Evolutionary conservation across 2,797 vertebrate genomes (phyloP).

Genomic region (Tragelaphus eurycerus): DNA sequence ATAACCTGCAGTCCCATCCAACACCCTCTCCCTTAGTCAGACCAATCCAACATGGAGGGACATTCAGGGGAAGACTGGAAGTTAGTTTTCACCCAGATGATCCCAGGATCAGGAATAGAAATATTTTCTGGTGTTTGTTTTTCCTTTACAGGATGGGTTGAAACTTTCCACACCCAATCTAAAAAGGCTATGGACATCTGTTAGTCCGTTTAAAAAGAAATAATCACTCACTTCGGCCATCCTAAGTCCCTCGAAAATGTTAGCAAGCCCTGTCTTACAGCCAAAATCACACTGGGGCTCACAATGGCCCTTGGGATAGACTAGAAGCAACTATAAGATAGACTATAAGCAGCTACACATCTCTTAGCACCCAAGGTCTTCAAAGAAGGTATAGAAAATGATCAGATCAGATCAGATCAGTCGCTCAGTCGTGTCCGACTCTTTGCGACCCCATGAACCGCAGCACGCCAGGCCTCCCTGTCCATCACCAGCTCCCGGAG

Average conservation of each 20-base stretch:
- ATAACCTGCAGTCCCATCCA: background rate
- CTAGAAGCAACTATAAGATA: background rate
- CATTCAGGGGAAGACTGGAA: background rate
- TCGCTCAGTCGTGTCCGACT: too few relatives aligned
- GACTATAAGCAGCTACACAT: background rate
- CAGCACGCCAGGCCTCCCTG: too few relatives aligned
- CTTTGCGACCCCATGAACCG: too few relatives aligned
- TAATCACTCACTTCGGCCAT: background rate
- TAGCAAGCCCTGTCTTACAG: background rate
- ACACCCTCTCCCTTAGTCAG: background rate
- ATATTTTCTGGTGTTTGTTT: background rate
- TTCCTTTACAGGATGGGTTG: background rate
- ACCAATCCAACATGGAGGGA: background rate
- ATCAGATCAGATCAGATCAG: too few relatives aligned
- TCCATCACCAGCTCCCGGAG: too few relatives aligned
- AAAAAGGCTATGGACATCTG: background rate
- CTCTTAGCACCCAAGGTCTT: background rate
- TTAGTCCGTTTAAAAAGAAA: background rate
- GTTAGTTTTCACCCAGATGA: background rate
- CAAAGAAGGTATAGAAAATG: background rate
- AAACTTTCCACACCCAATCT: background rate
- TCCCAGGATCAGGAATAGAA: background rate
- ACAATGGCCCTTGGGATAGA: background rate
- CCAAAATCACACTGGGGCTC: background rate
- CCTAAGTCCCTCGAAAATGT: background rate